Evolutionary conservation across 2,113 vertebrate species (phyloP).

Genomic region (Heloderma charlesbogerti): DNA sequence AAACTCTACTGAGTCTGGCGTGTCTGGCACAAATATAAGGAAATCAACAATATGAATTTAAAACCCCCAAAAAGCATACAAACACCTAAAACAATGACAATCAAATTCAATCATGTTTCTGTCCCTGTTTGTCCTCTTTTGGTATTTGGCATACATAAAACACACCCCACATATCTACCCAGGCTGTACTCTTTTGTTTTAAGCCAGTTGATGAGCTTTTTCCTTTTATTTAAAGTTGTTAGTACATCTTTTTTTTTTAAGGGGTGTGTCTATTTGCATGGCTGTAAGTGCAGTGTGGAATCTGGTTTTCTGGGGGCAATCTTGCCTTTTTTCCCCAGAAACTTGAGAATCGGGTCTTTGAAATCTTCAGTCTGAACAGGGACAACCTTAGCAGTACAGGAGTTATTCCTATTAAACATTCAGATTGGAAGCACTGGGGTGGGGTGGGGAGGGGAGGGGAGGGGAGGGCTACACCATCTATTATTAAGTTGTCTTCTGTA

Average conservation of each 20-base stretch:
- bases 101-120: background rate
- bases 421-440: background rate
- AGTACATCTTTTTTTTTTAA: background rate
- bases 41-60: background rate
- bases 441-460: background rate
- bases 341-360: background rate
- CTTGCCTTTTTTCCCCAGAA: background rate
- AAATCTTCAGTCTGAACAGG: background rate
- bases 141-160: background rate
- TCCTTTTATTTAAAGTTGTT: background rate
- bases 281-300: background rate
- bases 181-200: background rate
- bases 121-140: background rate
- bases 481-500: background rate
- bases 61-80: background rate
- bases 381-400: background rate
- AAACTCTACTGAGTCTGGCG: slow-evolving; percentile 86
- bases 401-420: background rate
- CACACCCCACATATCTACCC: background rate
- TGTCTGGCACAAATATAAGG: no score
- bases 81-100: background rate
- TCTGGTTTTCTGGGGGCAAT: background rate
- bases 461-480: background rate
- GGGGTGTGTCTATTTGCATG: background rate
- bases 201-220: background rate